A percentile compares a stretch with the other conserved stretches of the same genome.
phyloP scores from a whole-genome alignment of 2,797 vertebrate genomes.

The Arctocebus calabarensis region DNA sequence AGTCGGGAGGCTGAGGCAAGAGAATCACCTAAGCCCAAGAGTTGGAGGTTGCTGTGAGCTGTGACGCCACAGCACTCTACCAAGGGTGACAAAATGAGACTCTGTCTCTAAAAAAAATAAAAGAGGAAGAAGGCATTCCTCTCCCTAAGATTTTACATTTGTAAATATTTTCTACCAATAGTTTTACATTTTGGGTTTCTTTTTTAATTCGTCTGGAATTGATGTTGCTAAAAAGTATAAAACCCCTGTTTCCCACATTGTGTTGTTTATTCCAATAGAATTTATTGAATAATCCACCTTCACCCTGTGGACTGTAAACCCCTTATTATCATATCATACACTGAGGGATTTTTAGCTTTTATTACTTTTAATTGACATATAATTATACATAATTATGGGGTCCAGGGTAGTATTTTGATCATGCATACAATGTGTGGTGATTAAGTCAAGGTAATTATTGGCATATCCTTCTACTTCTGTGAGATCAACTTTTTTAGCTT shows the following conservation, averaged over 20 bases:
- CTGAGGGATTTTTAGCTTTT: neutral
- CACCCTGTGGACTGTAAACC: neutral
- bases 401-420: neutral
- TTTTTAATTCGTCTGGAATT: neutral
- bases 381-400: neutral
- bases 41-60: no score
- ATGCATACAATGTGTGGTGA: neutral
- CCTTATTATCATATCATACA: rapidly evolving
- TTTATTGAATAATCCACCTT: neutral
- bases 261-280: neutral
- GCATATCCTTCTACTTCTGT: neutral
- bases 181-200: neutral
- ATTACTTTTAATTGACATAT: neutral
- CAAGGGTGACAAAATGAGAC: no score
- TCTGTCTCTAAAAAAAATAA: no score
- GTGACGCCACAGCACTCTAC: no score
- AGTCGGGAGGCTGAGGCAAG: no score
- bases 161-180: neutral
- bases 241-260: neutral
- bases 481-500: neutral
- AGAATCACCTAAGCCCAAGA: no score
- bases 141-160: neutral
- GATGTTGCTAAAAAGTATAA: neutral
- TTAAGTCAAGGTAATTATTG: neutral
- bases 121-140: neutral